A percentile compares a stretch with the other conserved stretches of the same genome.
Evolutionary conservation across 2,797 vertebrate genomes (phyloP).

Genomic region (Tiaroga cobitis): DNA sequence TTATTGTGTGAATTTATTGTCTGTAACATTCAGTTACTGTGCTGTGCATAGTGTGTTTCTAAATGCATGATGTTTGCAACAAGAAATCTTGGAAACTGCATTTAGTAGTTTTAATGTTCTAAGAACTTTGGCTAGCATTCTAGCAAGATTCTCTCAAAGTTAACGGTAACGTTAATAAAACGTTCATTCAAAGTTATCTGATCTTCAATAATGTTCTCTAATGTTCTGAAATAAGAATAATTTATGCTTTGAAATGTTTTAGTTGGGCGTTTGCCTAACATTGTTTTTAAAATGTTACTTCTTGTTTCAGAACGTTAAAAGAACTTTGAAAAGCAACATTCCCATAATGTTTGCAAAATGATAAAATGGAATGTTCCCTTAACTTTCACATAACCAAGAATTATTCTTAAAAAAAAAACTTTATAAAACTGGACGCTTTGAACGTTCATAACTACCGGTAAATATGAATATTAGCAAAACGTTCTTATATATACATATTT

Average conservation of each 20-base stretch:
- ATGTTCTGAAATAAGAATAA: too few species aligned
- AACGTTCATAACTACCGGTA: neutral
- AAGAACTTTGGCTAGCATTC: neutral
- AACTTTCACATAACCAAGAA: neutral
- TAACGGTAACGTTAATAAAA: neutral
- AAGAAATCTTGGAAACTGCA: neutral
- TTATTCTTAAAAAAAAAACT: neutral
- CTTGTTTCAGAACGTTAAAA: neutral
- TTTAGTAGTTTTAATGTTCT: neutral
- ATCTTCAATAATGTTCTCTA: neutral
- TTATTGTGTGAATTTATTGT: conserved; percentile 5
- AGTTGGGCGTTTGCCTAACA: neutral
- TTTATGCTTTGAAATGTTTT: neutral
- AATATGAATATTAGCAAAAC: neutral
- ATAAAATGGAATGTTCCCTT: neutral
- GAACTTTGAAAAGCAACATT: neutral
- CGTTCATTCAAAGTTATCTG: neutral
- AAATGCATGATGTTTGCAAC: neutral
- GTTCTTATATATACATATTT: neutral
- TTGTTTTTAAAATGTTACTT: neutral
- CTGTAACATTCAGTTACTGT: neutral
- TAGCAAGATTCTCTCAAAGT: neutral
- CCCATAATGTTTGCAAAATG: neutral
- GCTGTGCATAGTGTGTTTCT: neutral
- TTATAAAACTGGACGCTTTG: neutral